Percentiles rank a stretch among this genome's conserved stretches.
Evolutionary conservation across 2,113 vertebrate species (phyloP).

Genomic region (Monopterus albus): DNA sequence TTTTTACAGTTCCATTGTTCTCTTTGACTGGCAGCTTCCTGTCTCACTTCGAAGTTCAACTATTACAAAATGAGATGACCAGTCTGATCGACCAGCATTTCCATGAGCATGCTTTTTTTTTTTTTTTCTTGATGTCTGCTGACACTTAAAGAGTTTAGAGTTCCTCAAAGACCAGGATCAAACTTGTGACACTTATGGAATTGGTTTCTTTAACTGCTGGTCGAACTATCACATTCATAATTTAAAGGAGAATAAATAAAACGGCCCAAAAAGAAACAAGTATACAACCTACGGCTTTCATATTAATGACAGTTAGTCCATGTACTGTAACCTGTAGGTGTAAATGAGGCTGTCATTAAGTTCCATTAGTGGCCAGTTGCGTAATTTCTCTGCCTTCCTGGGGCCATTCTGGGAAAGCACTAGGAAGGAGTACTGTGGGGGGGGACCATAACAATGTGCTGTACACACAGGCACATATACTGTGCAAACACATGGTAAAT

Average conservation of each 20-base stretch:
- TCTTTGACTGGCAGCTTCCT: not conserved
- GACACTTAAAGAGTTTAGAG: not conserved
- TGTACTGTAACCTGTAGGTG: conserved; percentile 20
- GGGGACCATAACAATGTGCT: conserved; percentile 53
- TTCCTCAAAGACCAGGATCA: not conserved
- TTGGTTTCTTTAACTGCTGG: too few species aligned
- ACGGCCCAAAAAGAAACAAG: not conserved
- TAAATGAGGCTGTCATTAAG: conserved; percentile 26
- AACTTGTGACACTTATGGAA: too few species aligned
- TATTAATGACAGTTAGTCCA: not conserved
- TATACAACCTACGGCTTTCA: not conserved
- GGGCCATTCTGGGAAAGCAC: conserved; percentile 75
- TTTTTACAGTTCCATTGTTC: not conserved
- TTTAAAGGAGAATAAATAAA: not conserved
- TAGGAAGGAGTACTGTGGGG: conserved; percentile 44
- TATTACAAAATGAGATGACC: too few species aligned
- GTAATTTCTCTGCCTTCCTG: conserved; percentile 75
- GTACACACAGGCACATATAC: conserved; percentile 41
- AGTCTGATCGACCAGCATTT: too few species aligned
- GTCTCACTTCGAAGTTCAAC: not conserved
- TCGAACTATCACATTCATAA: too few species aligned
- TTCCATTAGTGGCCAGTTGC: conserved; percentile 39
- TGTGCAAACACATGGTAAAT: conserved; percentile 35
- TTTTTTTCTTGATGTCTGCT: too few species aligned
- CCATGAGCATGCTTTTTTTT: too few species aligned